Conservation (phyloP, 2,888 invertebrate genomes). For the Eurytoma adleriae region DNA sequence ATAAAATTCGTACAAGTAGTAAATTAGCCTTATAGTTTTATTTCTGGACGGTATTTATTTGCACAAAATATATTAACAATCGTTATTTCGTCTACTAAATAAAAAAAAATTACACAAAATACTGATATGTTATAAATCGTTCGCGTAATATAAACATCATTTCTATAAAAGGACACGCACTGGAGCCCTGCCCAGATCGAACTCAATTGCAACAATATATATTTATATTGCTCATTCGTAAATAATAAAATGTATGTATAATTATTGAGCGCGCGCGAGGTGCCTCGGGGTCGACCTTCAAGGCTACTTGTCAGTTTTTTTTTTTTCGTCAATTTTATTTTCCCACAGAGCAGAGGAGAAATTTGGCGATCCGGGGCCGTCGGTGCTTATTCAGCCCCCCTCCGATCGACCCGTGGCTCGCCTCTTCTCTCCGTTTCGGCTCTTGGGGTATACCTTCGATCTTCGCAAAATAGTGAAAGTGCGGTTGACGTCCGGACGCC, state of each 20-base stretch:
- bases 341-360: not conserved
- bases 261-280: slow-evolving; percentile 36
- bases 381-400: slow-evolving; percentile 55
- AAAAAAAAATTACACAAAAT: slow-evolving; percentile 71
- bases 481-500: slow-evolving; percentile 10
- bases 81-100: slow-evolving; percentile 69
- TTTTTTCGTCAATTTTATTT: not conserved
- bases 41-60: slow-evolving; percentile 75
- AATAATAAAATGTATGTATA: slow-evolving; percentile 53
- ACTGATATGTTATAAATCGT: slow-evolving; percentile 69
- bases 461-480: not conserved
- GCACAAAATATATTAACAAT: slow-evolving; percentile 74
- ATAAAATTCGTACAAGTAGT: too few species aligned
- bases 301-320: not conserved
- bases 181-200: slow-evolving; percentile 72
- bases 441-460: not conserved
- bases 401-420: slow-evolving; percentile 43
- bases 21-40: slow-evolving; percentile 69
- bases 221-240: slow-evolving; percentile 63
- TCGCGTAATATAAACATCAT: slow-evolving; percentile 62
- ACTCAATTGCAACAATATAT: slow-evolving; percentile 71
- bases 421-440: not conserved
- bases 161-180: slow-evolving; percentile 63
- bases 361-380: slow-evolving; percentile 21
- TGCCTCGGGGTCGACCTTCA: slow-evolving; percentile 28